Percentiles rank a stretch among this genome's conserved stretches.
Conservation (phyloP, 2,797 vertebrate genomes). For the Melanotaenia maccullochi region DNA sequence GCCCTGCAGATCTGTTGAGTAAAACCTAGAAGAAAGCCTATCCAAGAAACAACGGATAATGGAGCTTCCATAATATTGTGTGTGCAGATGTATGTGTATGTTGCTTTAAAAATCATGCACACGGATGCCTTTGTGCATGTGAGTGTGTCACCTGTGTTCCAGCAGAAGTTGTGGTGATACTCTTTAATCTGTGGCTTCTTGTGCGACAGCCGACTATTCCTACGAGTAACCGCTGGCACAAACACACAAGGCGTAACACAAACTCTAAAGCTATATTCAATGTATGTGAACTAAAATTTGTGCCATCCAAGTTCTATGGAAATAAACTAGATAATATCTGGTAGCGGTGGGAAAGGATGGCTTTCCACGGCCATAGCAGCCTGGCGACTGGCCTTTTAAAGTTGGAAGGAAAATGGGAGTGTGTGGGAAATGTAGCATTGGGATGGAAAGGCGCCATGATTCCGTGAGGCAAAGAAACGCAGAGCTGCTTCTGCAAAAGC, state of each 20-base stretch:
- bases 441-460: slow-evolving; percentile 54
- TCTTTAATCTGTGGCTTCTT: slow-evolving; percentile 41
- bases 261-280: slow-evolving; percentile 58
- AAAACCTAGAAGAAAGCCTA: slow-evolving; percentile 43
- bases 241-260: slow-evolving; percentile 47
- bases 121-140: slow-evolving; percentile 11
- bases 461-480: slow-evolving; percentile 33
- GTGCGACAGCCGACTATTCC: slow-evolving; percentile 15
- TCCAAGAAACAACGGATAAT: slow-evolving; percentile 62
- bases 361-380: slow-evolving; percentile 60
- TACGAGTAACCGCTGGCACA: slow-evolving; percentile 40
- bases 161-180: slow-evolving; percentile 29
- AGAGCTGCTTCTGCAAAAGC: slow-evolving; percentile 31
- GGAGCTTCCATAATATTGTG: slow-evolving; percentile 30
- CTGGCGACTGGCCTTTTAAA: slow-evolving; percentile 51
- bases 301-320: slow-evolving; percentile 43
- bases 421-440: slow-evolving; percentile 60
- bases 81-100: slow-evolving; percentile 42
- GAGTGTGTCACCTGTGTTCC: slow-evolving; percentile 14
- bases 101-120: slow-evolving; percentile 39
- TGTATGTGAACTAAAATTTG: slow-evolving; percentile 13
- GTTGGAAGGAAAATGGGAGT: slow-evolving; percentile 66
- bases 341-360: slow-evolving; percentile 72
- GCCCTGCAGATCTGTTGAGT: slow-evolving; percentile 30
- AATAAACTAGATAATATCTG: slow-evolving; percentile 61